Conservation (phyloP, 1,140 invertebrate species). For the Drosophila tsacasi region DNA sequence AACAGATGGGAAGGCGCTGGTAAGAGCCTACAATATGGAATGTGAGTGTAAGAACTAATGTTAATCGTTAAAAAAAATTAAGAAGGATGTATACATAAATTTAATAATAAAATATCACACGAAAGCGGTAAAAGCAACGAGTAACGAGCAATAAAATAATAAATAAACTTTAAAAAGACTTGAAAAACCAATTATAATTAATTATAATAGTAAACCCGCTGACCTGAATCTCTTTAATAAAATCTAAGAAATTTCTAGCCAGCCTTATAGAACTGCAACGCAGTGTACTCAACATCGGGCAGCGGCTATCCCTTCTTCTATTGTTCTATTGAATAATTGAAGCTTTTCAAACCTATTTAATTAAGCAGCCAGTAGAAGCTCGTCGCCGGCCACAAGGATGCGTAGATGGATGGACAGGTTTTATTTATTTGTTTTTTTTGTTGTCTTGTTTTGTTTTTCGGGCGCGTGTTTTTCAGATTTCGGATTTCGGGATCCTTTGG, state of each 20-base stretch:
- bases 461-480: conserved; percentile 20
- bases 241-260: neutral
- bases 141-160: neutral
- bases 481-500: conserved; percentile 23
- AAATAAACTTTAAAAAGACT: neutral
- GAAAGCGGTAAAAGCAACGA: too few relatives aligned
- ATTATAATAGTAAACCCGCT: too few relatives aligned
- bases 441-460: neutral
- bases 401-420: conserved; percentile 39
- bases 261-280: conserved; percentile 1
- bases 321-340: conserved; percentile 64
- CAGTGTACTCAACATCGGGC: neutral
- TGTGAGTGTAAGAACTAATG: neutral
- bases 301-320: conserved; percentile 25
- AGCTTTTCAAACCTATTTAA: conserved; percentile 66
- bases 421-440: neutral
- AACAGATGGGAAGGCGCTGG: conserved; percentile 31
- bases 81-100: too few relatives aligned
- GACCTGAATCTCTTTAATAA: neutral
- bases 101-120: too few relatives aligned
- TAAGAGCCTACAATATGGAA: conserved; percentile 1
- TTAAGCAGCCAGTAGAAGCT: conserved; percentile 39
- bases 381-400: conserved; percentile 12
- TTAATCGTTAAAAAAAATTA: neutral
- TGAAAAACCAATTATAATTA: neutral